Base-by-base conservation (phyloP, 2,888 invertebrate species). In the Metalampra italica region DNA sequence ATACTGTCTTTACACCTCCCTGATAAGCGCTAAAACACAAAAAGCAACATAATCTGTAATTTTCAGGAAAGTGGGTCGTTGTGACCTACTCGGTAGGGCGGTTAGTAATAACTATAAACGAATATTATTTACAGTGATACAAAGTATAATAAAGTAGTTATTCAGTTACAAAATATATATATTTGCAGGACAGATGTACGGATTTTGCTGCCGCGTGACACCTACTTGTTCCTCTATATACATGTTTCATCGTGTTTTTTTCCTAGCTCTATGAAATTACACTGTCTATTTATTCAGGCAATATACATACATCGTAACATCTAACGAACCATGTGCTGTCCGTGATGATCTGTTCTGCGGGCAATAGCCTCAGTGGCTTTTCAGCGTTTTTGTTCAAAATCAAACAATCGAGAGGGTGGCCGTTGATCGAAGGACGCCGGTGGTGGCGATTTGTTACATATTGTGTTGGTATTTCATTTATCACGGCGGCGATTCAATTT, bases 381-480 rank as follows among this genome's bases (percentile, higher is more conserved):
- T 64, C 46, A 11, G 11, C 15, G 37, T 46, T 50, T 50, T 50
- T 50, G 46, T 39, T 47, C 29, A 48, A 54, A 68, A 64, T 66
- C 62, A 68, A 66, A 64, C 64, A 65, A 65, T 65, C 59, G 52
- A 52, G 52, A 54, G 55, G 52, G 52, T 49, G 51, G 53, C 48
- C 47, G 53, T 54, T 61, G 67, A 68, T 71, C 62, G 70, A 67
- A 69, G 66, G 64, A 60, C 60, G 62, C 52, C 53, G 54, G 60
- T 60, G 62, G 59, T 50, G 61, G 53, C 66, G 64, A 75, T 75
- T 76, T 76, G 73, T 71, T 73, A 70, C 72, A 74, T 71, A 72
- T 72, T 76, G 73, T 75, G 72, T 66, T 71, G 73, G 68, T 75
- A 70, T 78, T 78, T 76, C 74, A 77, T 78, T 76, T 72, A 75